Evolutionary conservation across 2,797 vertebrate species (phyloP).

Genomic region (Ctenopoma multispine): DNA sequence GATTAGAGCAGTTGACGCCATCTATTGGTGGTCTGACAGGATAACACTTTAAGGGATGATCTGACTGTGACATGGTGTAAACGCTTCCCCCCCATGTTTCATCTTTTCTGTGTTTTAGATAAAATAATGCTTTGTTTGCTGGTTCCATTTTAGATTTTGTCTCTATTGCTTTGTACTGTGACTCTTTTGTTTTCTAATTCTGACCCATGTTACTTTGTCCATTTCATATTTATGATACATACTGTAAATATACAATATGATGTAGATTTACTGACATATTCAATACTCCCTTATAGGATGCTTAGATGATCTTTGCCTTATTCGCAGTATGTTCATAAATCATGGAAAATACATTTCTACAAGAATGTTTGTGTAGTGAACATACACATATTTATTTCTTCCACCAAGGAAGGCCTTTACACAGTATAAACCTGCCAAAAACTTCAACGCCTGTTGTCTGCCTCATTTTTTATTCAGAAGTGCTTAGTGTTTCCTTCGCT

Average conservation of each 20-base stretch:
- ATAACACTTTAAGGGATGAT: slow-evolving; percentile 22
- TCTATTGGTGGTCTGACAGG: slow-evolving; percentile 44
- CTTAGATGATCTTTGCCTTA: neutral
- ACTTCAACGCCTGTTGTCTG: slow-evolving; percentile 9
- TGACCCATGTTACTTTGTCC: too few species aligned
- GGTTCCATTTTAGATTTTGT: neutral
- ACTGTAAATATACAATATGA: too few species aligned
- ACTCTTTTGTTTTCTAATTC: neutral
- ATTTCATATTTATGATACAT: too few species aligned
- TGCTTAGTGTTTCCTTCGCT: slow-evolving; percentile 53
- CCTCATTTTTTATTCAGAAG: slow-evolving; percentile 39
- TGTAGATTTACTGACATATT: too few species aligned
- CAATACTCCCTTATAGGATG: too few species aligned
- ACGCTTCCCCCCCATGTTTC: neutral
- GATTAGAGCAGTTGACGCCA: slow-evolving; percentile 40
- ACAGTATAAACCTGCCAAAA: slow-evolving; percentile 7
- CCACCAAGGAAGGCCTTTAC: neutral
- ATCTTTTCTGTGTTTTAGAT: neutral
- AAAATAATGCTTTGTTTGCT: neutral
- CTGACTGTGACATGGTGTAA: neutral
- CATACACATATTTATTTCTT: neutral
- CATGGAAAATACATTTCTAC: neutral
- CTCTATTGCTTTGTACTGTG: neutral
- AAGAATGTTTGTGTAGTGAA: neutral
- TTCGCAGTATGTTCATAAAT: neutral